phyloP scores from a whole-genome alignment of 2,113 vertebrate species.

The Tretioscincus oriximinensis region DNA sequence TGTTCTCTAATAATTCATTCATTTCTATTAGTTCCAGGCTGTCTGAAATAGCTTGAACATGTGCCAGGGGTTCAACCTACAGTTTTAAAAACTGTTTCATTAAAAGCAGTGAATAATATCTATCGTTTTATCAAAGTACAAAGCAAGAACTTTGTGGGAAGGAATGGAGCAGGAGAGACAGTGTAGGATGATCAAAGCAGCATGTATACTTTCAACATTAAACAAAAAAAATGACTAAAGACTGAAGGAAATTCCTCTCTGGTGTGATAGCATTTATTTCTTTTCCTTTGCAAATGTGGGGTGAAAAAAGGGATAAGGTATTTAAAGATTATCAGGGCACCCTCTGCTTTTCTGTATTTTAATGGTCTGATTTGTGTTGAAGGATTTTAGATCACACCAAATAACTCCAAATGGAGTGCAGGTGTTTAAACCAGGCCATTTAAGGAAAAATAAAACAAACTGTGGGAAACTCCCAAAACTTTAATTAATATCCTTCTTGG shows the following conservation, averaged over 20 bases:
- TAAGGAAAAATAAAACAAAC: conserved; percentile 28
- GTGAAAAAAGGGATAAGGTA: not conserved
- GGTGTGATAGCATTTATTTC: conserved; percentile 40
- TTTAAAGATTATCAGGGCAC: conserved; percentile 31
- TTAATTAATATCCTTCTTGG: not conserved
- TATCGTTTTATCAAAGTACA: conserved; percentile 45
- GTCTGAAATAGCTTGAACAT: conserved; percentile 17
- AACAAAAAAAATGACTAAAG: conserved; percentile 49
- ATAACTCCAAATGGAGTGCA: conserved; percentile 37
- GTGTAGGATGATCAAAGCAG: conserved; percentile 48
- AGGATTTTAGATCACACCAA: conserved; percentile 30
- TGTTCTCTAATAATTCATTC: conserved; percentile 32
- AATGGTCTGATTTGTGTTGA: conserved; percentile 19
- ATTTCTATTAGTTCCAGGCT: conserved; percentile 35
- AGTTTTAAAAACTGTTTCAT: conserved; percentile 34
- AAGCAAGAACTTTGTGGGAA: conserved; percentile 27
- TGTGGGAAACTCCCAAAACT: not conserved
- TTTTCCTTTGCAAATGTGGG: conserved; percentile 28
- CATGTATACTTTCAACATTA: conserved; percentile 45
- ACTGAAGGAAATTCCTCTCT: conserved; percentile 55
- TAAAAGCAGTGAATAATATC: conserved; percentile 42
- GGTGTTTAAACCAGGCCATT: conserved; percentile 26
- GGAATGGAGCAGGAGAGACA: conserved; percentile 19
- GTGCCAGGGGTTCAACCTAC: conserved; percentile 20
- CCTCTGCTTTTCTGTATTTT: conserved; percentile 14